Conservation (phyloP, 2,113 vertebrate species). For the Axis porcinus region DNA sequence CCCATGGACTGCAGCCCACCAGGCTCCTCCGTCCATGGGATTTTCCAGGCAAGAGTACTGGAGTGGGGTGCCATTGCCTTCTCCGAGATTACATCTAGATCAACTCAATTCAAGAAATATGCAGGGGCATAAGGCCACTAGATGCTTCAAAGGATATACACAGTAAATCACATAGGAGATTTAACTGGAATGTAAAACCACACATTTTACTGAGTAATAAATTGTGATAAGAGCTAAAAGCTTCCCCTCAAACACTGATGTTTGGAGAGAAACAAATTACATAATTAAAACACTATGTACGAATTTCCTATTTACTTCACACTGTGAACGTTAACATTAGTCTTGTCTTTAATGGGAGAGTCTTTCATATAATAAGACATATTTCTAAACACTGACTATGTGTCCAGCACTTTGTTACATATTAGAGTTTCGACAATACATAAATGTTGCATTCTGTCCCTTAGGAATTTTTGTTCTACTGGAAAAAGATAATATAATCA, state of each 20-base stretch:
- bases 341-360: constrained; percentile 4
- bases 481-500: constrained; percentile 9
- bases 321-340: constrained; percentile 8
- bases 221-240: background rate
- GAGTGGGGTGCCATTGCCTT: too few species aligned
- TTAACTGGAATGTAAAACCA: background rate
- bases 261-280: background rate
- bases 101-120: background rate
- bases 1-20: too few species aligned
- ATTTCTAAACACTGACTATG: background rate
- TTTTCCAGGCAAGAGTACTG: too few species aligned
- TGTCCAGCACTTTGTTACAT: background rate
- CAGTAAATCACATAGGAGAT: background rate
- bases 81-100: background rate
- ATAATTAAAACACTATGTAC: constrained; percentile 22
- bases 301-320: constrained; percentile 30
- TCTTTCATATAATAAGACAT: background rate
- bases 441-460: background rate
- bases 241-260: constrained; percentile 7
- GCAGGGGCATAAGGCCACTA: background rate
- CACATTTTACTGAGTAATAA: constrained; percentile 1
- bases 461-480: background rate
- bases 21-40: too few species aligned
- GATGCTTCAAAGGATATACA: background rate
- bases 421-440: background rate